phyloP scores from a whole-genome alignment of 2,797 vertebrate species.

The Esox masquinongy region DNA sequence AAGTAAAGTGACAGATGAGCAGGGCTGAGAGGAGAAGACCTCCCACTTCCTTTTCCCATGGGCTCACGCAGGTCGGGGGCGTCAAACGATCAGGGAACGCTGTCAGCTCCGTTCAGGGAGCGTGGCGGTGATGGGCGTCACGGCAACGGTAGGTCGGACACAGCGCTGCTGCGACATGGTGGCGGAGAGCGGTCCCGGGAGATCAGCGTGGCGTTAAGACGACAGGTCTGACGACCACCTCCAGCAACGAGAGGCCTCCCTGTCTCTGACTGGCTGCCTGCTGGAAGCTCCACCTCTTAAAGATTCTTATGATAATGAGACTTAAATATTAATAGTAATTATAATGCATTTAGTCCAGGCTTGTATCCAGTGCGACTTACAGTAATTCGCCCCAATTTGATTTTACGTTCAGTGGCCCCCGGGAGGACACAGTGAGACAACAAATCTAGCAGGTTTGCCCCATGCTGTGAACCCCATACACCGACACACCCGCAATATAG shows the following conservation, averaged over 20 bases:
- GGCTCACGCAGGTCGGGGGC: conserved; percentile 36
- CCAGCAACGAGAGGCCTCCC: background rate
- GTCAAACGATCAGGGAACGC: conserved; percentile 27
- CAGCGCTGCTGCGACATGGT: background rate
- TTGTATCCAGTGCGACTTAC: no score
- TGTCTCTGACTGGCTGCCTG: background rate
- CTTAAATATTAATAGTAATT: no score
- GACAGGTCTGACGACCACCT: background rate
- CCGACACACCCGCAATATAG: background rate
- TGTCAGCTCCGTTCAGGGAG: conserved; percentile 47
- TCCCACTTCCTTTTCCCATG: conserved; percentile 25
- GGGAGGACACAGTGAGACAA: background rate
- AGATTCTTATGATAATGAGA: background rate
- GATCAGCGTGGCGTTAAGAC: conserved; percentile 3
- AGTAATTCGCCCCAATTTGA: no score
- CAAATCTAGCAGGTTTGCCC: background rate
- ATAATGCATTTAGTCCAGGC: no score
- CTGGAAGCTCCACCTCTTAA: background rate
- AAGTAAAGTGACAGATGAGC: conserved; percentile 23
- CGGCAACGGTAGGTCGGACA: background rate
- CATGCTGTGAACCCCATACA: background rate
- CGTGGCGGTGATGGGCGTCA: conserved; percentile 31
- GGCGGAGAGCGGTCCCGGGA: background rate
- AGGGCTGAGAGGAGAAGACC: conserved; percentile 17
- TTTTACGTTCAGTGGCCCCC: no score